phyloP scores from a whole-genome alignment of 1,140 invertebrate species.

The Lasaia peninsularis region DNA sequence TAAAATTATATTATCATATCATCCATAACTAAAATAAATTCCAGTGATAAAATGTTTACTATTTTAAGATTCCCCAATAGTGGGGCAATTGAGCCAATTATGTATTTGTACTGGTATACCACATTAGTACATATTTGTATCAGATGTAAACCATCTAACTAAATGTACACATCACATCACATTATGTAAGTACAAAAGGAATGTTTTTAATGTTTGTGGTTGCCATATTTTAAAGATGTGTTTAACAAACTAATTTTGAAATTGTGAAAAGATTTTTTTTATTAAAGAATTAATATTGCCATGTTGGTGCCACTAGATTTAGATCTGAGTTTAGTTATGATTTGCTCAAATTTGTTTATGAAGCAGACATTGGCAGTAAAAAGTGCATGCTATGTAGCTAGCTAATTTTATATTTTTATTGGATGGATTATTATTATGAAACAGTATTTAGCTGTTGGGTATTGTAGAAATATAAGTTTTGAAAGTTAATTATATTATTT shows the following conservation, averaged over 20 bases:
- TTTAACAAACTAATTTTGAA: neutral
- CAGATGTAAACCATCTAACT: too few relatives aligned
- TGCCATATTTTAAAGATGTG: neutral
- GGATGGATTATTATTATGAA: neutral
- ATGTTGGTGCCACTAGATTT: slow-evolving; percentile 44
- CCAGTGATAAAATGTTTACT: too few relatives aligned
- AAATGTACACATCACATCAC: too few relatives aligned
- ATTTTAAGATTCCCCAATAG: too few relatives aligned
- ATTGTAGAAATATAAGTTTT: slow-evolving; percentile 2
- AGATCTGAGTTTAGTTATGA: slow-evolving; percentile 33
- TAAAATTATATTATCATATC: too few relatives aligned
- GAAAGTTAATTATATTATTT: slow-evolving; percentile 1
- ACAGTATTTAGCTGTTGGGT: neutral
- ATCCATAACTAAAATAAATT: too few relatives aligned
- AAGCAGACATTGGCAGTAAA: neutral
- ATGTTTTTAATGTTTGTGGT: neutral
- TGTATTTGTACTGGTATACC: too few relatives aligned
- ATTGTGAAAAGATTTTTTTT: neutral
- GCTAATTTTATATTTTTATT: slow-evolving; percentile 1
- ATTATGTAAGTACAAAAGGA: too few relatives aligned
- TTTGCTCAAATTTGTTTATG: neutral
- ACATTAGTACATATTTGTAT: too few relatives aligned
- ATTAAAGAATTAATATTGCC: slow-evolving; percentile 29
- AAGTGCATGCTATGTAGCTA: neutral
- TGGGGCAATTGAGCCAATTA: too few relatives aligned